A percentile compares a stretch with the other conserved stretches of the same genome.
Evolutionary conservation across 2,888 invertebrate genomes (phyloP).

Genomic region (Podabrus alpinus): DNA sequence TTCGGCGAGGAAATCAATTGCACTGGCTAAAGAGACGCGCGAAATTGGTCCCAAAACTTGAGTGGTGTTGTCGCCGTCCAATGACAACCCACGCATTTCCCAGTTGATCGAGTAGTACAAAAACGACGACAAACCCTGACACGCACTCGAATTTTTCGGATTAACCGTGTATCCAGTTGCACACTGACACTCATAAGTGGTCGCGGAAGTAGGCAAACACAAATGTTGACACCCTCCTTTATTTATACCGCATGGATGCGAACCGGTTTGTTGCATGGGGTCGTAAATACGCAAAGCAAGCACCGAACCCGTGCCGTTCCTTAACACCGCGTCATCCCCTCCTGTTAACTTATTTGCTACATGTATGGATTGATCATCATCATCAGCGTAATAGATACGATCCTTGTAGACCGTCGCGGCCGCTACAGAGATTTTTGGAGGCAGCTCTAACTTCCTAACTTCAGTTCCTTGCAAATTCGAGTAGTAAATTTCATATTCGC

Average conservation of each 20-base stretch:
- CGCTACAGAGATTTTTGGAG: slow-evolving; percentile 58
- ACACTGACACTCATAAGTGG: slow-evolving; percentile 70
- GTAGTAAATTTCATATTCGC: slow-evolving; percentile 62
- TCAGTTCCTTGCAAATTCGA: slow-evolving; percentile 44
- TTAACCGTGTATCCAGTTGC: slow-evolving; percentile 70
- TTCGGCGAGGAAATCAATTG: slow-evolving; percentile 71
- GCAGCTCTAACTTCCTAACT: slow-evolving; percentile 44
- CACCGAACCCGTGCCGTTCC: slow-evolving; percentile 59
- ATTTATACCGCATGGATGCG: slow-evolving; percentile 61
- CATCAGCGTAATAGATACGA: slow-evolving; percentile 71
- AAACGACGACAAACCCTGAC: slow-evolving; percentile 66
- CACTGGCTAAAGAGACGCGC: slow-evolving; percentile 74
- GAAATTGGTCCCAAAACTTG: slow-evolving; percentile 70
- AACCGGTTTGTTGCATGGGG: slow-evolving; percentile 64
- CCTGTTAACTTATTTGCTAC: slow-evolving; percentile 65
- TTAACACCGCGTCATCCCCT: slow-evolving; percentile 47
- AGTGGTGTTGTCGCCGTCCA: slow-evolving; percentile 47
- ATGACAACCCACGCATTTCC: slow-evolving; percentile 71
- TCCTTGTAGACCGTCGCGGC: slow-evolving; percentile 70
- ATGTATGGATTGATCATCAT: slow-evolving; percentile 64
- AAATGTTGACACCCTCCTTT: slow-evolving; percentile 72
- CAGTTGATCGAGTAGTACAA: slow-evolving; percentile 77
- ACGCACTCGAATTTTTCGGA: slow-evolving; percentile 57
- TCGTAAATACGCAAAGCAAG: slow-evolving; percentile 74
- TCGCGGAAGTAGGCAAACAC: slow-evolving; percentile 68